Evolutionary conservation across 1,140 invertebrate species (phyloP).

Genomic region (Drosophila rhopaloa): DNA sequence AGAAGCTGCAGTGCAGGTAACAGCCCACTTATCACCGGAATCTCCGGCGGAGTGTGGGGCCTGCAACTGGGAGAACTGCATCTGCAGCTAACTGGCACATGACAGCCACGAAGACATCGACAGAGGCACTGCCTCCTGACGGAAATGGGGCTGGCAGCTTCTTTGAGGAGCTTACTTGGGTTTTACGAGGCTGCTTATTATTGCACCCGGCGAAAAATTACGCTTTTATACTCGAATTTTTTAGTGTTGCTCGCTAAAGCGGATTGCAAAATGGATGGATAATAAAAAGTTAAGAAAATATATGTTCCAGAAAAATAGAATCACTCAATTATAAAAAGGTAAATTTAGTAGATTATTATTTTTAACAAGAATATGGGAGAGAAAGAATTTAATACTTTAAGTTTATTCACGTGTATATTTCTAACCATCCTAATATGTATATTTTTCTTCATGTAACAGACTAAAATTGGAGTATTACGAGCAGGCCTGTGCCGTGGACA

Average conservation of each 20-base stretch:
- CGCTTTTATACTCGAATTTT: neutral
- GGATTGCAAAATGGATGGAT: too few relatives aligned
- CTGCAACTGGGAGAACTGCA: constrained; percentile 16
- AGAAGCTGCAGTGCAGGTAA: constrained; percentile 64
- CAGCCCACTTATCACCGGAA: constrained; percentile 54
- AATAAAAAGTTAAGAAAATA: too few relatives aligned
- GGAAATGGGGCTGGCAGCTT: constrained; percentile 6
- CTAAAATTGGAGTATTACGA: constrained; percentile 93
- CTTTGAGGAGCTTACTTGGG: constrained; percentile 21
- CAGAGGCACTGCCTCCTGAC: constrained; percentile 4
- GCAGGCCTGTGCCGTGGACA: constrained; percentile 95
- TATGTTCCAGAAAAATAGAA: neutral
- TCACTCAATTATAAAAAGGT: too few relatives aligned
- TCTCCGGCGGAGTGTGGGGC: constrained; percentile 16
- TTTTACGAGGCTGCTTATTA: constrained; percentile 38
- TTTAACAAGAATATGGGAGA: too few relatives aligned
- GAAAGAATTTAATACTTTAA: too few relatives aligned
- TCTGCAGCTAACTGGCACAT: constrained; percentile 58
- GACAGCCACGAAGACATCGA: constrained; percentile 25
- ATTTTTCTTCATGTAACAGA: constrained; percentile 84
- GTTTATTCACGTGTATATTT: too few relatives aligned
- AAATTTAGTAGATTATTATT: too few relatives aligned
- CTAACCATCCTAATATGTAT: neutral
- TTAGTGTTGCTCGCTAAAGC: neutral
- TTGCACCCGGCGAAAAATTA: constrained; percentile 18